phyloP scores from a whole-genome alignment of 2,113 vertebrate species.

The Alethe diademata region DNA sequence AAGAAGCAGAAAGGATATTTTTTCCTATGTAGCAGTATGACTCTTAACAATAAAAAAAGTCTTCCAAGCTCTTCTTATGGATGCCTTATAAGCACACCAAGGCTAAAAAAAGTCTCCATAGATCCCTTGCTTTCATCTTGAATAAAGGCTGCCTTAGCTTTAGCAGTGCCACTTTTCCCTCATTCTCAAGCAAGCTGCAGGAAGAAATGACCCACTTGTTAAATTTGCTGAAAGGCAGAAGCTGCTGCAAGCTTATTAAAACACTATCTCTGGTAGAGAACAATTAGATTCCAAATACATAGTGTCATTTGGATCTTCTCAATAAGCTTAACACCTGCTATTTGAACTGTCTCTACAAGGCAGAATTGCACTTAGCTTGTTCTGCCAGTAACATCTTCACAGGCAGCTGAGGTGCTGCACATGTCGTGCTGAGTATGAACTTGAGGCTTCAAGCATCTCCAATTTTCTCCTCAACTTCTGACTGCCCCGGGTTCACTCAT shows the following conservation, averaged over 20 bases:
- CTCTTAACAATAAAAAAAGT: neutral
- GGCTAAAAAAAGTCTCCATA: neutral
- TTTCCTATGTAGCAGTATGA: neutral
- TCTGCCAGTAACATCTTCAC: neutral
- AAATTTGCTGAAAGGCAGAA: constrained; percentile 16
- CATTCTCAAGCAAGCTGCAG: neutral
- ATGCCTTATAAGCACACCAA: neutral
- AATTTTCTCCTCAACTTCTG: neutral
- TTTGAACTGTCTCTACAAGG: neutral
- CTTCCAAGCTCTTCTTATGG: neutral
- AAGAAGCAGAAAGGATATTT: neutral
- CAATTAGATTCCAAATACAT: neutral
- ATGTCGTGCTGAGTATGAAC: fast-evolving
- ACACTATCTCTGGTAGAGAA: neutral
- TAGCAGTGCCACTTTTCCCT: neutral
- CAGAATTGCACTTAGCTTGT: neutral
- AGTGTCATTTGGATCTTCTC: neutral
- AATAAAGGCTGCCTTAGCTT: neutral
- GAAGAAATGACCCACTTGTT: constrained; percentile 23
- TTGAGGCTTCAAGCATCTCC: neutral
- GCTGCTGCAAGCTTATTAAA: constrained; percentile 12
- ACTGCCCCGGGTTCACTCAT: neutral
- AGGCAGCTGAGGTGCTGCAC: fast-evolving
- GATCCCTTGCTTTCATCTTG: neutral
- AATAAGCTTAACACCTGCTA: neutral